Evolutionary conservation across 2,888 invertebrate species (phyloP), one percentile per base, ranked within the genome.

Genomic region (Carpatolechia fugitivella): DNA sequence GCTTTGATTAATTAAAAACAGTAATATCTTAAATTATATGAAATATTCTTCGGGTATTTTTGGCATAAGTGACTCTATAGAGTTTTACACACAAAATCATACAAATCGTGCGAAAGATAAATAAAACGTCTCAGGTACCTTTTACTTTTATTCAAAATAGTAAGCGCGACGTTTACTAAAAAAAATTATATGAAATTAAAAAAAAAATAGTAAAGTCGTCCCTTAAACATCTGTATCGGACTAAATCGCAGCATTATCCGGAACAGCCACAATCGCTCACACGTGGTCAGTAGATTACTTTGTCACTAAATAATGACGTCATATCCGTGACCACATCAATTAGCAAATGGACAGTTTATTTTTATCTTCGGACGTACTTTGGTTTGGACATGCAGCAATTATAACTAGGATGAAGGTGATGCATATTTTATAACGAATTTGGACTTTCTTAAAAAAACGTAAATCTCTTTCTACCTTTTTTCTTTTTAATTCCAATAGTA

Each of bases 271-370:
- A 76, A 70, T 66, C 76, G 71, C 73, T n/a, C 75, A 69, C 80
- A 81, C 80, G 81, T 81, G 81, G 76, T 77, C 63, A 56, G 58
- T 70, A 73, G 69, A 74, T 74, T 68, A 65, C 70, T 66, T 64
- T 60, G 67, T 54, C 33, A 40, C 58, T 35, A 56, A 67, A 74
- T 70, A 74, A 70, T 70, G 68, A 70, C 69, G 69, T 67, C 64
- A 66, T 62, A 55, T 61, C 67, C 72, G 64, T 77, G 72, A 72
- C 73, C 63, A 63, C 70, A 66, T 70, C 59, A 67, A 71, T 74
- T 73, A 74, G 60, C 55, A 68, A 72, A 72, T 73, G 70, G 69
- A 66, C 64, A 64, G 69, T 72, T 67, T 68, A 68, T 68, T 69
- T 70, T 74, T 68, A 74, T 72, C 59, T 60, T 18, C n/a, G 49